Evolutionary conservation across 2,113 vertebrate species (phyloP).

Genomic region (Poeciliopsis occidentalis): DNA sequence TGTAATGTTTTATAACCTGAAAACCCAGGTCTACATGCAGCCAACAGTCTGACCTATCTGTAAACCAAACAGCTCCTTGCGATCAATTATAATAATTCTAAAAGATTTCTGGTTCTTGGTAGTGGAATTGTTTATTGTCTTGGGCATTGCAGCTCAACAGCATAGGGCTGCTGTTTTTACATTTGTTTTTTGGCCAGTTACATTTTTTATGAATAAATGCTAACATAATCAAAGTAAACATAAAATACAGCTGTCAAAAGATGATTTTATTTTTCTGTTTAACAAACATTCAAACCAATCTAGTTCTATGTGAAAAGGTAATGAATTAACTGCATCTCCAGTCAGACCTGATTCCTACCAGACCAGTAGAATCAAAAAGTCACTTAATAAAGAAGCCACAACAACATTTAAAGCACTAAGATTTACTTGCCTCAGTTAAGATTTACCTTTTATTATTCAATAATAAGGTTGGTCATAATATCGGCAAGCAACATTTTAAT

Average conservation of each 20-base stretch:
- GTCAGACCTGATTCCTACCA: neutral
- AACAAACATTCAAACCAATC: neutral
- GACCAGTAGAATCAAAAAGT: neutral
- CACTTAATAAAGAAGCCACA: neutral
- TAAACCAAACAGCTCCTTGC: slow-evolving; percentile 46
- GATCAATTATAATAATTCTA: neutral
- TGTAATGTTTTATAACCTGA: neutral
- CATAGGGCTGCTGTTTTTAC: neutral
- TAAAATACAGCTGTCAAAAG: neutral
- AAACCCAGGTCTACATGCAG: neutral
- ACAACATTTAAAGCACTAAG: neutral
- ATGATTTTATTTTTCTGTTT: neutral
- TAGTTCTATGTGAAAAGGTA: neutral
- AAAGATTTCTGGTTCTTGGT: slow-evolving; percentile 4
- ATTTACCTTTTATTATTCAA: neutral
- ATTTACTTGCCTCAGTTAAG: neutral
- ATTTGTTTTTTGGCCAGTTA: too few species aligned
- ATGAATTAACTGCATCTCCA: neutral
- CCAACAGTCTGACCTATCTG: slow-evolving; percentile 41
- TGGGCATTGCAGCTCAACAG: neutral
- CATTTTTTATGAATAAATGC: neutral
- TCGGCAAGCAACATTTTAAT: neutral
- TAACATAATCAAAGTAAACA: neutral
- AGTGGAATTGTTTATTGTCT: neutral
- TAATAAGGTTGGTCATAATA: too few species aligned